Conservation (phyloP, 2,888 invertebrate species). For the Phymatocera aterrima region DNA sequence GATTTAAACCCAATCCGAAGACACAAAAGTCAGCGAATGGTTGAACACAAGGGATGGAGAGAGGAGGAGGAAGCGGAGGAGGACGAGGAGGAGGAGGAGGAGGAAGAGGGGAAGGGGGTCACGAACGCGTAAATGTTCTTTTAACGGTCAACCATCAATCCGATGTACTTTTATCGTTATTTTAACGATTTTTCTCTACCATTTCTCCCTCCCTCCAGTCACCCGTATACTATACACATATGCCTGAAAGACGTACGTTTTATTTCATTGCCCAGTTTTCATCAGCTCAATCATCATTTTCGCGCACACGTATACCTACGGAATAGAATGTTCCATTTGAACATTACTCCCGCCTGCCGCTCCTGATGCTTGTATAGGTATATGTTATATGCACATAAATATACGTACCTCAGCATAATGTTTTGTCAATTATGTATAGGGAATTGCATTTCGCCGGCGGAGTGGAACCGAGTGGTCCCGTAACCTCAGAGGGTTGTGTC, state of each 20-base stretch:
- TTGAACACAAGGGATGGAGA: not conserved
- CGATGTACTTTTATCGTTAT: conserved; percentile 7
- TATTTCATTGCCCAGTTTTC: not conserved
- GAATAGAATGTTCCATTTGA: too few relatives aligned
- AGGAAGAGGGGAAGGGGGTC: too few relatives aligned
- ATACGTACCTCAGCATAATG: too few relatives aligned
- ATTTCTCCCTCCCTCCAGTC: not conserved
- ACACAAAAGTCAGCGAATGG: conserved; percentile 27
- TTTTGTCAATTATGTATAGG: not conserved
- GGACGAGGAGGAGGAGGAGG: too few relatives aligned
- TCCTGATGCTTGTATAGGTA: too few relatives aligned
- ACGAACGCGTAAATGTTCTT: conserved; percentile 29
- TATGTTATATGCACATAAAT: too few relatives aligned
- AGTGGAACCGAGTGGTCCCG: not conserved
- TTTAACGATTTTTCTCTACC: conserved; percentile 1
- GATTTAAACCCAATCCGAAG: conserved; percentile 17
- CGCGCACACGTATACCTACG: too few relatives aligned
- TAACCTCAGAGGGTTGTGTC: not conserved
- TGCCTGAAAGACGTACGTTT: not conserved
- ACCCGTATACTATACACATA: too few relatives aligned
- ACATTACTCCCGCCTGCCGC: too few relatives aligned
- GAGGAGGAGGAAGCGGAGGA: too few relatives aligned
- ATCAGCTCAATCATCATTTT: not conserved
- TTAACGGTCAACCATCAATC: conserved; percentile 41
- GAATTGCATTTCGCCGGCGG: not conserved